Evolutionary conservation across 2,888 invertebrate species (phyloP), one percentile per base, ranked within the genome.

Genomic region (Plebejus argus): DNA sequence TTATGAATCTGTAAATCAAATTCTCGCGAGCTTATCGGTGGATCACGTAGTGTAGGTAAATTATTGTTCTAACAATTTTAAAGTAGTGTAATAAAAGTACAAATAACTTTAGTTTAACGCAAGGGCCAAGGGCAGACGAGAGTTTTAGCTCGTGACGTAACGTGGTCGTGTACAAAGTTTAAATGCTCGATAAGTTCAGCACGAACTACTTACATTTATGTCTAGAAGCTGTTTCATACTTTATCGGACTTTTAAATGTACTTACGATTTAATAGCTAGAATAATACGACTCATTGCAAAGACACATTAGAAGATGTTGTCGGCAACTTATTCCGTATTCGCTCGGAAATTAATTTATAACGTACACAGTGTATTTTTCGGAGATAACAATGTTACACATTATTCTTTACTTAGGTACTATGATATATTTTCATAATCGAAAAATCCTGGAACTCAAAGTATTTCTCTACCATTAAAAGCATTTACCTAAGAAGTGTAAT

Each of bases 61-160:
- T n/a, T n/a, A 33, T 66, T 28, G 66, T 8, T 66, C 28, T 66
- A 33, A 66, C 15, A 28, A 10, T 66, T 66, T 66, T 8, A 61
- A 61, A 23, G 61, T 12, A 61, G 66, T 66, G 20, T 66, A 66
- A 28, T 66, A 66, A 61, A 61, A 28, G 10, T 28, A 33, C 15
- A 66, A 66, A 66, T 53, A 74, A 74, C 49, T 74, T 28, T 23
- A 23, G 18, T 74, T 53, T 53, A 49, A 49, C 74, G 28, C 74
- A 49, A 74, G 74, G 74, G 28, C 53, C 74, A 74, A 74, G 74
- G 74, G 74, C 53, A 74, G 28, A 49, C 74, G 18, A 28, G 23
- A 72, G 45, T 72, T 72, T 72, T 72, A 72, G 23, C 15, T 74
- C 74, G 74, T 74, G 74, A 74, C 53, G 74, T 53, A 53, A 53